Conservation (phyloP, 2,797 vertebrate species). For the Falco rusticolus region DNA sequence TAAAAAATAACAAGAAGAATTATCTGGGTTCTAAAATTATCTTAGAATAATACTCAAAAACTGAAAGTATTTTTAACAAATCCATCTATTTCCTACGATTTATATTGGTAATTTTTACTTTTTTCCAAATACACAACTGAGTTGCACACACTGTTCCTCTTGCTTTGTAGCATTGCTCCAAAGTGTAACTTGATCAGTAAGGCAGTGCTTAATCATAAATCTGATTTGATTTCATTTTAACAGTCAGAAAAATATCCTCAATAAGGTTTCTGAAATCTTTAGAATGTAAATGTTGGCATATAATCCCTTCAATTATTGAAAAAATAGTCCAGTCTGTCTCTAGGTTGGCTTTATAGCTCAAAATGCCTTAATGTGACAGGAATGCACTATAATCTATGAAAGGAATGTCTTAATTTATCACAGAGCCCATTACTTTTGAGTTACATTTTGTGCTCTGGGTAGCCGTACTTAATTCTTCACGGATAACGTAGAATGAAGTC, state of each 20-base stretch:
- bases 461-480: constrained; percentile 46
- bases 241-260: constrained; percentile 31
- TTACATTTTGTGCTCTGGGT: constrained; percentile 60
- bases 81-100: background rate
- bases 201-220: background rate
- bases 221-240: constrained; percentile 42
- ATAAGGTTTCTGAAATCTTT: background rate
- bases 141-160: background rate
- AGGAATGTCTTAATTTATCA: constrained; percentile 55
- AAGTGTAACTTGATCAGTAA: background rate
- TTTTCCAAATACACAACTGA: background rate
- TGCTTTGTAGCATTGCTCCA: background rate
- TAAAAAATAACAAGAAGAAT: background rate
- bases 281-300: constrained; percentile 28
- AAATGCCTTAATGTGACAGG: constrained; percentile 54
- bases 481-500: constrained; percentile 8
- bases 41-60: background rate
- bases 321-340: constrained; percentile 50
- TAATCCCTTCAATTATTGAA: constrained; percentile 36
- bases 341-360: constrained; percentile 30
- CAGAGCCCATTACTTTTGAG: constrained; percentile 61
- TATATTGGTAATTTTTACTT: background rate
- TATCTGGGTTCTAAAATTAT: background rate
- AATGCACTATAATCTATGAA: constrained; percentile 45
- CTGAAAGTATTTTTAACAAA: background rate